phyloP scores from a whole-genome alignment of 2,888 invertebrate genomes.

The Philereme transversata region DNA sequence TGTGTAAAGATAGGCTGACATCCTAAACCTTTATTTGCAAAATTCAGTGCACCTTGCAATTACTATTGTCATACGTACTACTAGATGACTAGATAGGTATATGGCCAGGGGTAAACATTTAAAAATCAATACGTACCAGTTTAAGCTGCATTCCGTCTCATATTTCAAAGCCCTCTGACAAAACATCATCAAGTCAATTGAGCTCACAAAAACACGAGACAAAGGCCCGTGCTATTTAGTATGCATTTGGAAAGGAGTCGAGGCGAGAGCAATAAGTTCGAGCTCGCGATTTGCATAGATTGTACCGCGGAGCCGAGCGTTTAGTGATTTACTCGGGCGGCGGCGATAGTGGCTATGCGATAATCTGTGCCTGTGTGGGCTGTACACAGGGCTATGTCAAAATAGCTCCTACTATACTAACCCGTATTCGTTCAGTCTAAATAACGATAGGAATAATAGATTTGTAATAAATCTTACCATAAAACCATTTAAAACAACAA shows the following conservation, averaged over 20 bases:
- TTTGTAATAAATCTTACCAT: too few relatives aligned
- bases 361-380: slow-evolving; percentile 19
- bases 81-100: too few relatives aligned
- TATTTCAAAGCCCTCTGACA: slow-evolving; percentile 32
- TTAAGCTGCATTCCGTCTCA: not conserved
- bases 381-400: not conserved
- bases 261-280: slow-evolving; percentile 83
- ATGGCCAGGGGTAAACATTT: too few relatives aligned
- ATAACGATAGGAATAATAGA: too few relatives aligned
- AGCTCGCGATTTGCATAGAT: slow-evolving; percentile 81
- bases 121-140: too few relatives aligned
- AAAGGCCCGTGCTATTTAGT: slow-evolving; percentile 78
- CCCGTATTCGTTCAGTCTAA: too few relatives aligned
- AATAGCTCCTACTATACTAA: too few relatives aligned
- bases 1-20: not conserved
- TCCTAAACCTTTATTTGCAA: too few relatives aligned
- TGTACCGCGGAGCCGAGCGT: slow-evolving; percentile 58
- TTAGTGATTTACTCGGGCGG: slow-evolving; percentile 69
- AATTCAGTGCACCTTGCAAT: too few relatives aligned
- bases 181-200: slow-evolving; percentile 53
- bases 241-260: slow-evolving; percentile 82
- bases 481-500: too few relatives aligned
- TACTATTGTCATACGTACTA: too few relatives aligned
- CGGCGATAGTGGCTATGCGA: slow-evolving; percentile 43
- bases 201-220: slow-evolving; percentile 67